Evolutionary conservation across 2,113 vertebrate species (phyloP), one percentile per base, ranked within the genome.

Genomic region (Dasyurus viverrinus): DNA sequence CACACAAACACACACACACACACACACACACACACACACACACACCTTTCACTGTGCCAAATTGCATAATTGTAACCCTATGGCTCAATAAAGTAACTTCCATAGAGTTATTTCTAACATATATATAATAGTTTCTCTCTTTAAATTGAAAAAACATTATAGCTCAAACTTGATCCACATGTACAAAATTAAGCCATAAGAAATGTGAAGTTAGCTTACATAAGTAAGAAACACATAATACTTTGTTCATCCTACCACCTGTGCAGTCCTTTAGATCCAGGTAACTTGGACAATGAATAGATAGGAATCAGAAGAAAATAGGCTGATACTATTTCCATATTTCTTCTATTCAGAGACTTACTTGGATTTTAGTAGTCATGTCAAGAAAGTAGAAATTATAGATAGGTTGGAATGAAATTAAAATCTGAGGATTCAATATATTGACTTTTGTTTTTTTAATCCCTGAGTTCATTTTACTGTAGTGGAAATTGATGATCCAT

Each of bases 361-460:
- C 36, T 23, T 84, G 68, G 8, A 7, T 84, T 42, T 36, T 84
- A 84, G n/a, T 84, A 42, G 7, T 36, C 30, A 36, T 68, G 68
- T 84, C n/a, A 42, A 84, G 68, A 84, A 84, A 84, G 16, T 84
- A 42, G n/a, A 42, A 84, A 16, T 42, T 42, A 42, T n/a, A 16
- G 23, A 42, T 84, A 6, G 5, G 7, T 84, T 42, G 68, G n/a
- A 84, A 8, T 19, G 8, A 84, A 42, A 22, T 1, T 1, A 89
- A 95, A 92, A 60, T 60, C 25, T 53, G 25, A 89, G 90, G 90
- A 91, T 22, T 94, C 11, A 90, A 92, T 93, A 46, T 92, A 36
- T 22, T 42, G n/a, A 42, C 19, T 84, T 84, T 84, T 42, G 3
- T 14, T 84, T 68, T 68, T 76, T 55, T 30, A 84, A 16, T 6